Percentiles rank a stretch among this genome's conserved stretches.
These are phyloP conservation scores for Cladopsammia gracilis DNA, from an alignment of 64 coral and sea anemone genomes.

Conservation along the genomic window DNA sequence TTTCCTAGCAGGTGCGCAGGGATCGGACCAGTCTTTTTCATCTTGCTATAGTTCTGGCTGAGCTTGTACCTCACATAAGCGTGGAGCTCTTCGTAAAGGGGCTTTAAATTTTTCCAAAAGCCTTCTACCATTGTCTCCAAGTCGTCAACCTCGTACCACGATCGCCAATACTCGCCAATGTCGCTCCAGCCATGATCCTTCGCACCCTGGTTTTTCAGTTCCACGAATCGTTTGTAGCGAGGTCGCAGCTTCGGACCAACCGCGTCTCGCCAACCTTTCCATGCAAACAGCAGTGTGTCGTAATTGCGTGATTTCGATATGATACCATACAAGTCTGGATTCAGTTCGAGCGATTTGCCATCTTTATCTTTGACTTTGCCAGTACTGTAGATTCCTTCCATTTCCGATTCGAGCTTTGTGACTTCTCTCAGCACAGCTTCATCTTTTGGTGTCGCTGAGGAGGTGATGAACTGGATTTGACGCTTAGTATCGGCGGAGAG, in stretches of 20 bases:
- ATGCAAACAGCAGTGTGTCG: slow-evolving; percentile 73
- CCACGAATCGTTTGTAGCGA: slow-evolving; percentile 80
- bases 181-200: slow-evolving; percentile 78
- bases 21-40: slow-evolving; percentile 58
- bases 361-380: slow-evolving; percentile 59
- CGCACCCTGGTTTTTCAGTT: slow-evolving; percentile 81
- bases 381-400: slow-evolving; percentile 82
- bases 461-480: slow-evolving; percentile 73
- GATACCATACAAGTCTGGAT: slow-evolving; percentile 77
- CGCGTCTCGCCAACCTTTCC: slow-evolving; percentile 87
- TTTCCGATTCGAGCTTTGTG: slow-evolving; percentile 36
- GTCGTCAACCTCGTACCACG: slow-evolving; percentile 77
- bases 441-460: slow-evolving; percentile 54
- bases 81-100: slow-evolving; percentile 90
- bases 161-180: slow-evolving; percentile 78
- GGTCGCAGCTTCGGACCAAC: slow-evolving; percentile 82
- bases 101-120: slow-evolving; percentile 43
- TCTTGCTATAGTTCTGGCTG: slow-evolving; percentile 61
- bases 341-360: slow-evolving; percentile 64
- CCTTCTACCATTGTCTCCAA: slow-evolving; percentile 46
- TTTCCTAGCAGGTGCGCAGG: slow-evolving; percentile 95
- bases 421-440: slow-evolving; percentile 3
- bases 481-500: slow-evolving; percentile 72
- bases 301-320: slow-evolving; percentile 70
- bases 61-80: slow-evolving; percentile 86